Evolutionary conservation across 1,140 invertebrate genomes (phyloP).

Genomic region (Lutraria rhynchaena): DNA sequence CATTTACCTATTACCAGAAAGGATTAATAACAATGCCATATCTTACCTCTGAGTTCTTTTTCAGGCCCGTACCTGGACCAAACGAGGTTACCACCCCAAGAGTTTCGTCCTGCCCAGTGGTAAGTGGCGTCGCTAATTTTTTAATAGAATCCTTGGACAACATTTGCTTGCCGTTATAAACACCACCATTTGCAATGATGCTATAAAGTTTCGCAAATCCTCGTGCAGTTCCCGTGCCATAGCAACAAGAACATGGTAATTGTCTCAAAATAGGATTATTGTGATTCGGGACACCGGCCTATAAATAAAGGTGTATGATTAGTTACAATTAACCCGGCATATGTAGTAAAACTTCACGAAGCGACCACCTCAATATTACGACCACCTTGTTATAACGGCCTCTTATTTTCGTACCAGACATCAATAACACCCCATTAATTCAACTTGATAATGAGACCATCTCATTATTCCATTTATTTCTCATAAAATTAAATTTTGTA

Average conservation of each 20-base stretch:
- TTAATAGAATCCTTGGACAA: conserved; percentile 29
- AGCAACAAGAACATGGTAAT: conserved; percentile 17
- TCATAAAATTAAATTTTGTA: too few relatives aligned
- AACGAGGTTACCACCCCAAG: neutral
- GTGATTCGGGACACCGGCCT: too few relatives aligned
- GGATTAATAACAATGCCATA: neutral
- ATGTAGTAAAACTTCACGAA: too few relatives aligned
- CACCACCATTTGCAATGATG: conserved; percentile 48
- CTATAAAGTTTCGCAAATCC: conserved; percentile 48
- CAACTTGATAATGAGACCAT: too few relatives aligned
- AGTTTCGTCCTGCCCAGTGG: neutral
- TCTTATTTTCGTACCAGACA: too few relatives aligned
- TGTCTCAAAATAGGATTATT: conserved; percentile 23
- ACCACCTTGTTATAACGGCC: too few relatives aligned
- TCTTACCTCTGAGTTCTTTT: neutral
- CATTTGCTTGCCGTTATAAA: conserved; percentile 5
- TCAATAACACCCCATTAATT: too few relatives aligned
- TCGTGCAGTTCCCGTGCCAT: conserved; percentile 44
- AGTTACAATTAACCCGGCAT: too few relatives aligned
- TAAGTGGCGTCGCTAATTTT: neutral
- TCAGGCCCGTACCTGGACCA: conserved; percentile 1
- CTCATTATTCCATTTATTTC: too few relatives aligned
- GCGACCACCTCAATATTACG: too few relatives aligned
- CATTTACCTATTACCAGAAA: neutral
- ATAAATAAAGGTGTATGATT: too few relatives aligned